phyloP scores from a whole-genome alignment of 2,797 vertebrate species.

The Peromyscus eremicus region DNA sequence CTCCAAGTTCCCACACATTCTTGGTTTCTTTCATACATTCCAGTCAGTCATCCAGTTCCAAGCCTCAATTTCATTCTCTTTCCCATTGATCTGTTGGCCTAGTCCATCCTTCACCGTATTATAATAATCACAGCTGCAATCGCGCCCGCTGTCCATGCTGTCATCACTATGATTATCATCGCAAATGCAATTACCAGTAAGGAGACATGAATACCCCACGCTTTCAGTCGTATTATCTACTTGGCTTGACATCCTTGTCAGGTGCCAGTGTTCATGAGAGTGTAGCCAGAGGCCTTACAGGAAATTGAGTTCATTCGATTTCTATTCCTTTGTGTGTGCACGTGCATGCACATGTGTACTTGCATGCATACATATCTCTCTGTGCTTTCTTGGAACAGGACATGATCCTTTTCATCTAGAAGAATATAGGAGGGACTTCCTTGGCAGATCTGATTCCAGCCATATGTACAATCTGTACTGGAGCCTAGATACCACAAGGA shows the following conservation, averaged over 20 bases:
- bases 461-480: neutral
- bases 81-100: slow-evolving; percentile 51
- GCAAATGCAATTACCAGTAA: slow-evolving; percentile 22
- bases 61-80: slow-evolving; percentile 29
- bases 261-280: slow-evolving; percentile 10
- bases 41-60: slow-evolving; percentile 50
- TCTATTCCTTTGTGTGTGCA: neutral
- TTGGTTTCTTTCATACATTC: slow-evolving; percentile 61
- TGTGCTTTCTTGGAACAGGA: neutral
- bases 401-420: neutral
- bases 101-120: slow-evolving; percentile 45
- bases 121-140: slow-evolving; percentile 14
- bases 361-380: neutral
- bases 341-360: too few relatives aligned
- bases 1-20: slow-evolving; percentile 63
- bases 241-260: slow-evolving; percentile 25
- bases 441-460: neutral
- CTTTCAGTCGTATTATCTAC: slow-evolving; percentile 51
- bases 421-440: neutral
- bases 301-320: neutral
- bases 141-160: neutral
- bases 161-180: slow-evolving; percentile 57
- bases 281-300: slow-evolving; percentile 32
- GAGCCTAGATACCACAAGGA: neutral
- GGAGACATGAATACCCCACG: neutral